A percentile compares a stretch with the other conserved stretches of the same genome.
These are phyloP conservation scores for Hypomecis punctinalis DNA, from an alignment of 2,888 invertebrate species.

Conservation along the genomic window DNA sequence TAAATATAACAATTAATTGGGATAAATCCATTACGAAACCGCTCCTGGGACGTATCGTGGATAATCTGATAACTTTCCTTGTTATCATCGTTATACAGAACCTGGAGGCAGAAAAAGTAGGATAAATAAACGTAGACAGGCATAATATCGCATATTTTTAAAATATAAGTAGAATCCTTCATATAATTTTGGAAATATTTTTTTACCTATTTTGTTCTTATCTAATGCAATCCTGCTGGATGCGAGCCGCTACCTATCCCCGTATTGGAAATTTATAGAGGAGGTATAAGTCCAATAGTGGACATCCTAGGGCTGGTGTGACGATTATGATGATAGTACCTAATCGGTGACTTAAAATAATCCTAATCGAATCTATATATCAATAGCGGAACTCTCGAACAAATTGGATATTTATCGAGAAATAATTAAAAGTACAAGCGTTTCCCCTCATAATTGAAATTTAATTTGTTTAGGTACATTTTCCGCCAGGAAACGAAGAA, in stretches of 20 bases:
- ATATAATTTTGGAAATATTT: no score
- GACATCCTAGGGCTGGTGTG: no score
- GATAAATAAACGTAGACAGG: neutral
- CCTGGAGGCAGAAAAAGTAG: slow-evolving; percentile 19
- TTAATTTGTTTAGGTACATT: slow-evolving; percentile 29
- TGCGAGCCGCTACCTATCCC: no score
- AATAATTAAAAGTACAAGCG: slow-evolving; percentile 25
- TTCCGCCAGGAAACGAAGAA: slow-evolving; percentile 29
- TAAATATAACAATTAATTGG: slow-evolving; percentile 36
- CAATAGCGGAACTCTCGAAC: slow-evolving; percentile 6
- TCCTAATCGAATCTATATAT: slow-evolving; percentile 9
- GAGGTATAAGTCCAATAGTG: no score
- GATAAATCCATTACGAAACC: slow-evolving; percentile 37
- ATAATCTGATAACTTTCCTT: slow-evolving; percentile 57
- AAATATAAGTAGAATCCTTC: neutral
- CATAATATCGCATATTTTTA: no score
- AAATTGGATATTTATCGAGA: slow-evolving; percentile 30
- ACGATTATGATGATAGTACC: no score
- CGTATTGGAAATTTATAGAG: no score
- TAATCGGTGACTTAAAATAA: neutral
- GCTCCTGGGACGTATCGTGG: slow-evolving; percentile 29
- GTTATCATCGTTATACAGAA: slow-evolving; percentile 52
- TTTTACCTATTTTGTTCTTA: no score
- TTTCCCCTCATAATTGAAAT: slow-evolving; percentile 25
- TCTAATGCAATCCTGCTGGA: no score